Percentiles rank a stretch among this genome's conserved stretches.
Conservation (phyloP, 2,888 invertebrate genomes). For the Exephanes ischioxanthus region DNA sequence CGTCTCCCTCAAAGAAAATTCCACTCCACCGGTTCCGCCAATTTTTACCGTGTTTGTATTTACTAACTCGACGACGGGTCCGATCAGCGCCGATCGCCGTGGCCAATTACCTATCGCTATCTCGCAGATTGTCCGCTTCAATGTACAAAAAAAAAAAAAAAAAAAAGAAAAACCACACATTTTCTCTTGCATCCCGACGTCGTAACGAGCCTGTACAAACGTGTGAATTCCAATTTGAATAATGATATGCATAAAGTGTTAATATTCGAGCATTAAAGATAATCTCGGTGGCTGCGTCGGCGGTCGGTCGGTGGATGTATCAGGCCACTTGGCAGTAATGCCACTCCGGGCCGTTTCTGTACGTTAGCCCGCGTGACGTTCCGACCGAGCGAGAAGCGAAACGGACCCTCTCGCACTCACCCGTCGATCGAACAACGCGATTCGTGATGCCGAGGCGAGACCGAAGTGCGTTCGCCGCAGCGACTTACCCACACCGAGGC, state of each 20-base stretch:
- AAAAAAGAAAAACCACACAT: not conserved
- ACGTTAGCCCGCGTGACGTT: constrained; percentile 20
- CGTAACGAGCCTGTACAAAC: constrained; percentile 67
- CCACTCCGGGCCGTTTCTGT: not conserved
- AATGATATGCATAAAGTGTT: constrained; percentile 73
- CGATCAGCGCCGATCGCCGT: constrained; percentile 33
- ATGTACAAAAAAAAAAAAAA: no score
- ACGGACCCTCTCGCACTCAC: constrained; percentile 7
- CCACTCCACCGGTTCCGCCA: constrained; percentile 28
- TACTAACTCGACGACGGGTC: constrained; percentile 54
- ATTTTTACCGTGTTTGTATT: constrained; percentile 43
- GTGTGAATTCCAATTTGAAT: constrained; percentile 74
- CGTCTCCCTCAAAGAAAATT: constrained; percentile 30
- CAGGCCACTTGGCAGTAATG: constrained; percentile 46
- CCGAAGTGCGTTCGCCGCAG: not conserved
- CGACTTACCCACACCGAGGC: not conserved
- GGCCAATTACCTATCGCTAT: constrained; percentile 44
- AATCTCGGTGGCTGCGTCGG: constrained; percentile 63
- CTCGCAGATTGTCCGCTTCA: not conserved
- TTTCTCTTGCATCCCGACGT: constrained; percentile 33
- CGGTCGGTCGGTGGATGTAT: constrained; percentile 15
- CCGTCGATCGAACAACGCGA: constrained; percentile 44
- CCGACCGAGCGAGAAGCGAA: constrained; percentile 32
- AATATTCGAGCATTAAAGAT: constrained; percentile 72
- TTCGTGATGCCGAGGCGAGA: constrained; percentile 12